phyloP scores from a whole-genome alignment of 2,888 invertebrate genomes.

The Petrolisthes manimaculis region DNA sequence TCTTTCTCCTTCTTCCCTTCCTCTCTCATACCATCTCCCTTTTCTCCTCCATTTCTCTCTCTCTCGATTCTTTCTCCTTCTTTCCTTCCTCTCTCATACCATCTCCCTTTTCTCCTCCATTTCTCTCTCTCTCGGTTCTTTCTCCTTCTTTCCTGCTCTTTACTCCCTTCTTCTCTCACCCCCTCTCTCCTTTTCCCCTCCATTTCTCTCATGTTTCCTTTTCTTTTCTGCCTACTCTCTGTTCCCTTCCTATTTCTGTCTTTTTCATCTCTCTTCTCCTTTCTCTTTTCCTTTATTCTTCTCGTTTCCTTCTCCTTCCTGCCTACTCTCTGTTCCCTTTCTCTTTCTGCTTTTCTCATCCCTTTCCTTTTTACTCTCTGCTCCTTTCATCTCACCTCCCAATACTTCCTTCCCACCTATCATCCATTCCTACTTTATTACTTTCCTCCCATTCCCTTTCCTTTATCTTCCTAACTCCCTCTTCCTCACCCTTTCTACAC shows the following conservation, averaged over 20 bases:
- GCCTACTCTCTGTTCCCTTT: background rate
- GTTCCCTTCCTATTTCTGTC: background rate
- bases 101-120: background rate
- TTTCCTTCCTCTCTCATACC: background rate
- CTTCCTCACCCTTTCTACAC: background rate
- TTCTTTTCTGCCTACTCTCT: background rate
- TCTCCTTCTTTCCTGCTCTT: background rate
- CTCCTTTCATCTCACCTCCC: background rate
- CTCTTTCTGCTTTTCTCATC: background rate
- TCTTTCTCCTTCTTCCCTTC: background rate
- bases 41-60: background rate
- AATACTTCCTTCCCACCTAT: background rate
- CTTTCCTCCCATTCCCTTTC: background rate
- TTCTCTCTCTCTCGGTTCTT: conserved; percentile 13
- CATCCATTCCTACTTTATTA: background rate
- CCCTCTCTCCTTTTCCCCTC: conserved; percentile 2
- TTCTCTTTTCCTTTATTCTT: background rate
- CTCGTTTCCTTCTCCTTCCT: background rate
- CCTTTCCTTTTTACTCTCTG: background rate
- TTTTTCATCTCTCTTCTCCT: background rate
- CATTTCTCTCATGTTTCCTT: background rate
- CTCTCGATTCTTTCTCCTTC: background rate
- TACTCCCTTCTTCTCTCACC: background rate
- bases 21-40: background rate
- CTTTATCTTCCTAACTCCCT: background rate